A percentile compares a stretch with the other conserved stretches of the same genome.
phyloP scores from a whole-genome alignment of 2,797 vertebrate species.

The Apogon hyalosoma region DNA sequence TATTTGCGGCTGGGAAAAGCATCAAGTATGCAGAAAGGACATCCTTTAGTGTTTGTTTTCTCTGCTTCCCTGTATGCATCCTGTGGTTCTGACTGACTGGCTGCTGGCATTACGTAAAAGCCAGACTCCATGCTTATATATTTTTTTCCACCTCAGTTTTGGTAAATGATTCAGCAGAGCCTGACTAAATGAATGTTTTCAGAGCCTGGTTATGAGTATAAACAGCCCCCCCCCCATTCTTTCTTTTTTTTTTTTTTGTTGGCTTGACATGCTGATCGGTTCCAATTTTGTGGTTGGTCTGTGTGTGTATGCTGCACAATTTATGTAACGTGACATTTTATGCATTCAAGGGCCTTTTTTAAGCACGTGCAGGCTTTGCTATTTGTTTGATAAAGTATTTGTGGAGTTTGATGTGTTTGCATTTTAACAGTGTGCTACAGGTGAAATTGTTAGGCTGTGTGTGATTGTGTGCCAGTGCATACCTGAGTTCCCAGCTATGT shows the following conservation, averaged over 20 bases:
- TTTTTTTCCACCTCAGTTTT: slow-evolving; percentile 74
- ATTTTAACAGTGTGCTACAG: no score
- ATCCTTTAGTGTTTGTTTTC: slow-evolving; percentile 80
- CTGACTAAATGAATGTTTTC: slow-evolving; percentile 71
- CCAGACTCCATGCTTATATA: slow-evolving; percentile 68
- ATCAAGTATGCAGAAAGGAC: slow-evolving; percentile 79
- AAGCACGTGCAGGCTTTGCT: slow-evolving; percentile 17
- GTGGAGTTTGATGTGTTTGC: slow-evolving; percentile 1
- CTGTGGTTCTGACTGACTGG: slow-evolving; percentile 70
- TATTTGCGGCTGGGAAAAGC: slow-evolving; percentile 81
- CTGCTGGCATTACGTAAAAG: slow-evolving; percentile 76
- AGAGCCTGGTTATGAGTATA: slow-evolving; percentile 61
- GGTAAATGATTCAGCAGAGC: slow-evolving; percentile 79
- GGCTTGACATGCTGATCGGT: slow-evolving; percentile 27
- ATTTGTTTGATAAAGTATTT: slow-evolving; percentile 12
- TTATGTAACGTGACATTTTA: slow-evolving; percentile 36
- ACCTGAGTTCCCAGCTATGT: slow-evolving; percentile 60
- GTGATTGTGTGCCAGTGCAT: slow-evolving; percentile 30
- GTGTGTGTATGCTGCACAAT: slow-evolving; percentile 40
- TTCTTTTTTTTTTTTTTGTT: slow-evolving; percentile 27
- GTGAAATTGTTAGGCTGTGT: not conserved
- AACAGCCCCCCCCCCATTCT: slow-evolving; percentile 29
- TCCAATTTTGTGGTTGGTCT: slow-evolving; percentile 51
- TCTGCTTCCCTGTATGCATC: slow-evolving; percentile 73
- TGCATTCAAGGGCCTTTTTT: slow-evolving; percentile 16